Evolutionary conservation across 2,113 vertebrate species (phyloP), one percentile per base, ranked within the genome.

Genomic region (Pituophis catenifer): DNA sequence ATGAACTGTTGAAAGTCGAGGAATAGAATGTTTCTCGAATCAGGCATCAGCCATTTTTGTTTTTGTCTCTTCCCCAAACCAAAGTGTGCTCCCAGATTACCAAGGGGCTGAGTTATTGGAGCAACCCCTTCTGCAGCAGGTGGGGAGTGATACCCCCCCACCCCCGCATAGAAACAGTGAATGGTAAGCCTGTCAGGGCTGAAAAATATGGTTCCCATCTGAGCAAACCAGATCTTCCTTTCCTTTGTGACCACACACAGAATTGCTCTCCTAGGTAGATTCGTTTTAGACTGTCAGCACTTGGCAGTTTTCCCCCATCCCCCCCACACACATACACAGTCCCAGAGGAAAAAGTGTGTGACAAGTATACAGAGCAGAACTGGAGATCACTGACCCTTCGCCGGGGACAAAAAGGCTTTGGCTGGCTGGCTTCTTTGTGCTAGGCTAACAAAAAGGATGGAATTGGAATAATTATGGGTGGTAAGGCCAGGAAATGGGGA

Each of bases 221-320:
- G 81, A 93, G 81, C 48, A 65, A n/a, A 48, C 5, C 55, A 90
- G 58, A 24, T 85, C n/a, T 75, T 50, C 53, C 62, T 29, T 65
- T 93, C 86, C 54, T 53, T 75, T 44, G 86, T 91, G 93, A 75
- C 38, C 52, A 53, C 33, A 38, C 62, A 75, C 62, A 50, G 62
- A 57, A 88, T 91, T 75, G 85, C 90, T 91, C 90, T 86, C 53
- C 12, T 75, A 59, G 53, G 90, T 86, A 9, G 55, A 86, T 91
- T 91, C 93, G 62, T 91, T 94, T 91, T 59, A 91, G 44, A 53
- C 55, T 93, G 87, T 91, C 90, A 93, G 65, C 87, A 58, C 65
- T 58, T 59, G 53, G 86, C 85, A 88, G 86, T 26, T 15, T 50
- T 24, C 44, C 15, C 87, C 23, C 52, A 23, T 8, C 4, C n/a